These are phyloP conservation scores for Metalampra italica DNA, from an alignment of 2,888 invertebrate species.

Conservation along the genomic window DNA sequence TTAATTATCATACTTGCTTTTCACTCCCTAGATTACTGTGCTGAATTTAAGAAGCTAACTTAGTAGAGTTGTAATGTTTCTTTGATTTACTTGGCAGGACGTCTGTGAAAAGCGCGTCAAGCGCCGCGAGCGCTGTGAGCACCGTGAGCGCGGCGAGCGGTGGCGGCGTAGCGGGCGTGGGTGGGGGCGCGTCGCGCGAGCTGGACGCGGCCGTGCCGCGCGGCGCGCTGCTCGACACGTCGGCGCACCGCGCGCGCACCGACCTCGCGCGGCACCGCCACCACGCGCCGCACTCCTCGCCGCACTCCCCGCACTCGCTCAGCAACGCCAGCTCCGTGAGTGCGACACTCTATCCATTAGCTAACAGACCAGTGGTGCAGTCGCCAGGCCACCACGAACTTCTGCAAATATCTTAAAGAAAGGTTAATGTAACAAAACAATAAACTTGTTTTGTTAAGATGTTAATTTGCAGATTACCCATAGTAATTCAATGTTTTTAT, in stretches of 20 bases:
- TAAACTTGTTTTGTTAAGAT: too few species aligned
- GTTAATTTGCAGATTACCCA: too few species aligned
- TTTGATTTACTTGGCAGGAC: background rate
- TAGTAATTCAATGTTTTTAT: too few species aligned
- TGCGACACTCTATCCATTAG: background rate
- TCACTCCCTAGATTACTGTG: too few species aligned
- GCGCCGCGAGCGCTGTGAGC: too few species aligned
- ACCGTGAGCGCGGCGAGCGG: background rate
- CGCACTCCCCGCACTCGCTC: conserved; percentile 64
- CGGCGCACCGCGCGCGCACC: conserved; percentile 84
- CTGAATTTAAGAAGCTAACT: too few species aligned
- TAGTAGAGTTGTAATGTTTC: too few species aligned
- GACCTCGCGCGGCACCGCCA: conserved; percentile 86
- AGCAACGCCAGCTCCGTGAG: conserved; percentile 81
- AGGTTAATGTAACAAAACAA: too few species aligned
- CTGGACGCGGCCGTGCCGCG: conserved; percentile 93
- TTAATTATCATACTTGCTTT: too few species aligned
- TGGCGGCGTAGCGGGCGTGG: conserved; percentile 13
- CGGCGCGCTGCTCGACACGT: conserved; percentile 88
- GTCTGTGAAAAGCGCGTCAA: background rate
- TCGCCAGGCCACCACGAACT: too few species aligned
- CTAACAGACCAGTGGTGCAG: too few species aligned
- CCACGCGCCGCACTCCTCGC: conserved; percentile 43
- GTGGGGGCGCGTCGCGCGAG: conserved; percentile 75
- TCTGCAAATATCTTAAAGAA: too few species aligned